Conservation (phyloP, 2,113 vertebrate species). For the Cettia cetti region DNA sequence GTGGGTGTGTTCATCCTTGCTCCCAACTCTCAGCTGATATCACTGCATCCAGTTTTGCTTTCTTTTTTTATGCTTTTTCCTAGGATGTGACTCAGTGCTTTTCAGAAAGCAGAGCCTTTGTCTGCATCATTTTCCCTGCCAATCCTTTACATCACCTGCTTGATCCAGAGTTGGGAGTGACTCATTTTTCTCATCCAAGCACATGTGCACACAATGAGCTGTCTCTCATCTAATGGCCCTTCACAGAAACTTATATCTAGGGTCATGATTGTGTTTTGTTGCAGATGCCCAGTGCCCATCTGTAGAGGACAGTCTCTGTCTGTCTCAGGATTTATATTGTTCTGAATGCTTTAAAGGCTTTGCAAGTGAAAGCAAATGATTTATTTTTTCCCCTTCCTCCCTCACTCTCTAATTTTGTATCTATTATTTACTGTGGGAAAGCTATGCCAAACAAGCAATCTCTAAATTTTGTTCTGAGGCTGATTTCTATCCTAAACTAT, state of each 20-base stretch:
- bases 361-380: constrained; percentile 45
- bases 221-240: constrained; percentile 52
- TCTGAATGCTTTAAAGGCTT: constrained; percentile 48
- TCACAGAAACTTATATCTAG: constrained; percentile 56
- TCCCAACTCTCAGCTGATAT: not conserved
- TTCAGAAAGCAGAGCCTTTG: constrained; percentile 54
- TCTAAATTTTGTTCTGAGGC: constrained; percentile 7
- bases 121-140: constrained; percentile 49
- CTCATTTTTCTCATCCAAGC: constrained; percentile 61
- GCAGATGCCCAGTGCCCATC: constrained; percentile 45
- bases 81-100: constrained; percentile 59
- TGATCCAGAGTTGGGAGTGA: constrained; percentile 56
- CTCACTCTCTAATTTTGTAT: constrained; percentile 47
- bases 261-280: constrained; percentile 58
- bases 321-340: constrained; percentile 58
- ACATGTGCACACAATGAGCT: constrained; percentile 59
- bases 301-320: constrained; percentile 56
- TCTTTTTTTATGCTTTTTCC: constrained; percentile 3
- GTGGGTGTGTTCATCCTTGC: not conserved
- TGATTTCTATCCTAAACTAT: not conserved
- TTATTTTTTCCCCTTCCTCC: constrained; percentile 24
- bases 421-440: constrained; percentile 61
- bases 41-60: not conserved
- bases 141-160: constrained; percentile 59
- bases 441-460: constrained; percentile 29